Conservation (phyloP, 1,140 invertebrate species). For the Penaeus chinensis region DNA sequence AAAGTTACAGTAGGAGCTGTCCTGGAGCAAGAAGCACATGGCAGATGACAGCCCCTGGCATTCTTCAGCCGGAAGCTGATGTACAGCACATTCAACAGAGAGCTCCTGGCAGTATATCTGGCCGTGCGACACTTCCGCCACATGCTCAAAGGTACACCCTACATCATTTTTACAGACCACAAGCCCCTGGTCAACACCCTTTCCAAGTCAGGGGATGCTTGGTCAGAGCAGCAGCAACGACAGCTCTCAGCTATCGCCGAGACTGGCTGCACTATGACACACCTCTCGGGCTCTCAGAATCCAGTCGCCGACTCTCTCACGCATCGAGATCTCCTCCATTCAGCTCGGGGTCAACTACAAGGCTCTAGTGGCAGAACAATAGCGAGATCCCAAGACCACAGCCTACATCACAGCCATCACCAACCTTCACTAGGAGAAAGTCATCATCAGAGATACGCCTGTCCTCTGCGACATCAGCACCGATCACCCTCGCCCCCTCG, state of each 20-base stretch:
- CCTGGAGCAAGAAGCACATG: constrained; percentile 36
- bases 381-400: no score
- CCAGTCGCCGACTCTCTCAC: not conserved
- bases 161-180: no score
- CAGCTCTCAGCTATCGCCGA: constrained; percentile 29
- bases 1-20: constrained; percentile 57
- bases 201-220: no score
- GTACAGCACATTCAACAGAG: constrained; percentile 61
- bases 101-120: constrained; percentile 62
- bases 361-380: no score
- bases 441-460: no score
- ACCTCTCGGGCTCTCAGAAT: not conserved
- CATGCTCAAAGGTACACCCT: constrained; percentile 60
- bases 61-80: constrained; percentile 61
- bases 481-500: no score
- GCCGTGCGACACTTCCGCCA: constrained; percentile 64
- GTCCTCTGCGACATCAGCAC: no score
- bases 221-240: not conserved
- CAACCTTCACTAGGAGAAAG: no score
- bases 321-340: not conserved
- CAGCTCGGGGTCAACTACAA: no score
- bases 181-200: no score
- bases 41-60: constrained; percentile 32
- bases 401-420: no score
- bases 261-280: not conserved